Conservation (phyloP, 2,113 vertebrate species). For the Noctilio leporinus region DNA sequence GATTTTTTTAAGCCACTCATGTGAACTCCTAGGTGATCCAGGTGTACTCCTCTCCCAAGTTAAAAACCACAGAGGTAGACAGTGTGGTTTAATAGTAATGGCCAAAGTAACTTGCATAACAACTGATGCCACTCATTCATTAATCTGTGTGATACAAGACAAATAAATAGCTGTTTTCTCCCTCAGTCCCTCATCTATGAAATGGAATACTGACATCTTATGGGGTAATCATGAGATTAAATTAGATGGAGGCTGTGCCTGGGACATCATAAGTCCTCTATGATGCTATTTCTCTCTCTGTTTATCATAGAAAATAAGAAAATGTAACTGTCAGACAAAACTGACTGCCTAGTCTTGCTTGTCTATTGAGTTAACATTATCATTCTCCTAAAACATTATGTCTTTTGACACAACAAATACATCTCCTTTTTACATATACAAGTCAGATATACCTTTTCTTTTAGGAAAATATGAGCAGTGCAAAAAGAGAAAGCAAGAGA, state of each 20-base stretch:
- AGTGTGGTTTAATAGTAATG: not conserved
- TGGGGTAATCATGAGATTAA: not conserved
- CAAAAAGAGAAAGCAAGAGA: too few relatives aligned
- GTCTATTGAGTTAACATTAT: not conserved
- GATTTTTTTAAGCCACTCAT: not conserved
- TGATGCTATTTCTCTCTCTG: not conserved
- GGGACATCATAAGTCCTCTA: not conserved
- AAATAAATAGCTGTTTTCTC: not conserved
- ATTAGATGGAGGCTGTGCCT: not conserved
- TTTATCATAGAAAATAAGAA: not conserved
- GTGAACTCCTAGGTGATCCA: not conserved
- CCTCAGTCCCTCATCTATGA: not conserved
- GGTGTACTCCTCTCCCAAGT: not conserved
- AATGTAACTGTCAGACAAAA: not conserved
- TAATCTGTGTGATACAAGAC: not conserved
- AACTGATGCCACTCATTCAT: not conserved
- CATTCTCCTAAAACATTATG: not conserved
- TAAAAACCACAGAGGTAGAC: not conserved
- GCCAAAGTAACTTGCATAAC: not conserved
- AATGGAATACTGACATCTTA: not conserved
- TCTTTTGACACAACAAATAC: not conserved
- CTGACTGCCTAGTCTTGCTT: not conserved
- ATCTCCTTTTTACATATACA: not conserved
- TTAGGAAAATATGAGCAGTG: not conserved
- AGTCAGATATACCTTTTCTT: not conserved